Base-by-base conservation (phyloP, 2,113 vertebrate species). In the Thamnaconus septentrionalis region DNA sequence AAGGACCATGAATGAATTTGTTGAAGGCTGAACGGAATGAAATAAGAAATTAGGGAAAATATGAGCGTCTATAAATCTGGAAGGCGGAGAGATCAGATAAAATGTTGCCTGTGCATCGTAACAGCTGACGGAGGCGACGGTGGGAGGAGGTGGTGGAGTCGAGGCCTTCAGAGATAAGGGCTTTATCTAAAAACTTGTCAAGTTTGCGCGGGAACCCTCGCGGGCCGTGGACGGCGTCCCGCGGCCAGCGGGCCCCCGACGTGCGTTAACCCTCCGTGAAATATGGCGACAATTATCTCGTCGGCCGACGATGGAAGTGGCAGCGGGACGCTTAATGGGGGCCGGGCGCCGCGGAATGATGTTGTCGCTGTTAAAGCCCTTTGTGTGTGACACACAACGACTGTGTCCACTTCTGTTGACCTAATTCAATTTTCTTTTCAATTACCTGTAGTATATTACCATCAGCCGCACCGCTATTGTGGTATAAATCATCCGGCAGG, bases 401-500 rank as follows among this genome's bases (percentile, higher is more conserved):
- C 73, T 78, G 79, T 80, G 83, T 71, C 66, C 53, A 67, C 79
- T 73, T 79, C 71, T 79, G 79, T 90, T 90, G 88, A 90, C 89
- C 90, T 87, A 88, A 86, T 90, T 90, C 85, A 87, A 89, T 90
- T 90, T 88, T 82, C 85, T 89, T 87, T 90, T 89, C 86, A 90
- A 89, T 90, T 89, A 90, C 87, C 82, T 86, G 83, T 83, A 77
- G 83, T 86, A 80, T 82, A 66, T 71, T 90, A 56, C 81, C 87
- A 91, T 92, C 87, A 86, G 64, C 70, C 52, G 62, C 54, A 57
- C 56, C 64, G 81, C 61, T 79, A 73, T 11, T 11, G 46, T 62
- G 45, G 75, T 81, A 73, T 88, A 58, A 82, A 80, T 82, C 81
- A 85, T 52, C 53, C 49, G 57, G 66, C 6, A 61, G 72, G 82